These are phyloP conservation scores for Hymenopus coronatus DNA, from an alignment of 2,888 invertebrate genomes.

Conservation along the genomic window DNA sequence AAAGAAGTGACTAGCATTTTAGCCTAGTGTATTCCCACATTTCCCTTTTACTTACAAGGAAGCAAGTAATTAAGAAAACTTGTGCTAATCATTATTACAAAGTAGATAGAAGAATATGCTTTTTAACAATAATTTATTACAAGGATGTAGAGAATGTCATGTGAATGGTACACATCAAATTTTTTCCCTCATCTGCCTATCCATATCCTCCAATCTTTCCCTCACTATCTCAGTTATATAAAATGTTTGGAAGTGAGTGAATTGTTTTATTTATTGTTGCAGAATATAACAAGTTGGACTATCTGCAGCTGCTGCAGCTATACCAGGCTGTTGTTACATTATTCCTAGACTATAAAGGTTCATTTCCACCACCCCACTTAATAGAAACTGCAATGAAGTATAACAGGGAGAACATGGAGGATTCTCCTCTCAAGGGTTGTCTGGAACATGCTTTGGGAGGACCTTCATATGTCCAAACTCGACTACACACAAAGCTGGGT, in stretches of 20 bases:
- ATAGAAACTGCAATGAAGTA: constrained; percentile 45
- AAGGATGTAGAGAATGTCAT: too few species aligned
- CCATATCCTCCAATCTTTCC: too few species aligned
- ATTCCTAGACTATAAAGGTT: constrained; percentile 47
- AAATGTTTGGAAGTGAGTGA: background rate
- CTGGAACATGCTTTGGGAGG: constrained; percentile 59
- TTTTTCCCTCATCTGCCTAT: too few species aligned
- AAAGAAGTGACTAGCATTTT: too few species aligned
- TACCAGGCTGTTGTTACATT: constrained; percentile 55
- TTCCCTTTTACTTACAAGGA: too few species aligned
- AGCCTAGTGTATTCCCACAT: too few species aligned
- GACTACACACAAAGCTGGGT: constrained; percentile 55
- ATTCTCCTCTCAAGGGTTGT: constrained; percentile 50
- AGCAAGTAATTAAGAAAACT: too few species aligned
- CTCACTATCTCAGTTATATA: too few species aligned
- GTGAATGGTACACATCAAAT: too few species aligned
- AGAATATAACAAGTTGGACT: constrained; percentile 49
- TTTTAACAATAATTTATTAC: too few species aligned
- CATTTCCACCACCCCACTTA: constrained; percentile 48
- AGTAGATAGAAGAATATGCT: too few species aligned
- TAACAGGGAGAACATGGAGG: constrained; percentile 44
- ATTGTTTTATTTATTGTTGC: constrained; percentile 22
- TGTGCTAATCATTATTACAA: too few species aligned
- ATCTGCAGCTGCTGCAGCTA: constrained; percentile 52
- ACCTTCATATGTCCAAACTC: constrained; percentile 52